Conservation (phyloP, 2,888 invertebrate genomes). For the Choreutis nemorana region DNA sequence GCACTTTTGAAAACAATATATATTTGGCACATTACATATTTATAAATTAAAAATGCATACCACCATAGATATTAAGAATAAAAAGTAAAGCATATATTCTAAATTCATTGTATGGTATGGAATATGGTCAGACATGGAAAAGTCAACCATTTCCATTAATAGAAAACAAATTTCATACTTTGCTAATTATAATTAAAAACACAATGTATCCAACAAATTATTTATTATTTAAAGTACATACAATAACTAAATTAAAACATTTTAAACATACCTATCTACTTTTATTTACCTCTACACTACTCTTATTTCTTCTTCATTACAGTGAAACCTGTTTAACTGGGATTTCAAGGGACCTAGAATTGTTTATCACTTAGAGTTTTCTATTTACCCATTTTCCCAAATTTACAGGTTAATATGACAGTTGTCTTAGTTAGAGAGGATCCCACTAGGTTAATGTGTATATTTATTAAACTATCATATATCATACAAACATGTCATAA, state of each 20-base stretch:
- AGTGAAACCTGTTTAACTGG: too few relatives aligned
- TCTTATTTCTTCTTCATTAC: background rate
- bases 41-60: conserved; percentile 11
- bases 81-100: conserved; percentile 64
- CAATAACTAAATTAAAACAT: conserved; percentile 38
- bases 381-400: too few relatives aligned
- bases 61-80: too few relatives aligned
- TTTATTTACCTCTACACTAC: conserved; percentile 1
- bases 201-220: conserved; percentile 47
- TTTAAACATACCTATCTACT: conserved; percentile 15
- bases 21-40: conserved; percentile 12
- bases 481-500: too few relatives aligned
- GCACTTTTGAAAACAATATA: conserved; percentile 15
- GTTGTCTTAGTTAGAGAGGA: too few relatives aligned
- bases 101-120: conserved; percentile 41
- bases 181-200: conserved; percentile 18
- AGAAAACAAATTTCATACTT: background rate
- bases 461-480: too few relatives aligned
- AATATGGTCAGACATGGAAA: background rate
- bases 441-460: too few relatives aligned
- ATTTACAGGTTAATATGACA: too few relatives aligned
- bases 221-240: conserved; percentile 54
- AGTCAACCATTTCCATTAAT: background rate
- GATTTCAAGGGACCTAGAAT: too few relatives aligned
- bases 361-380: too few relatives aligned